Conservation (phyloP, 2,113 vertebrate species). For the Cynopterus brachyotis region DNA sequence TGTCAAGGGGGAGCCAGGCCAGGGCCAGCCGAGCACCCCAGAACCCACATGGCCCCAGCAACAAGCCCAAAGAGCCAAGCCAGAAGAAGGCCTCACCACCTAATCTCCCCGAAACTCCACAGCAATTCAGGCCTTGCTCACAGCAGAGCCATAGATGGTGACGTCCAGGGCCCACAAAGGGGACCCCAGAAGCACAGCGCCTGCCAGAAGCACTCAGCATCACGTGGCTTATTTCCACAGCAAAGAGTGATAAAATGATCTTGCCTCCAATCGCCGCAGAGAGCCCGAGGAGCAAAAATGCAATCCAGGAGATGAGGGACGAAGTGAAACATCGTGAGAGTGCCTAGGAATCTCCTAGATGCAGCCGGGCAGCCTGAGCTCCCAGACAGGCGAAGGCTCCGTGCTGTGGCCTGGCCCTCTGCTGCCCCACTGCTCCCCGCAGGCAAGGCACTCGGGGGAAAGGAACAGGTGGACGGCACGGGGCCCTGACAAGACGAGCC, state of each 20-base stretch:
- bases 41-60: background rate
- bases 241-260: background rate
- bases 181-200: background rate
- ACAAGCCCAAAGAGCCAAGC: background rate
- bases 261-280: constrained; percentile 54
- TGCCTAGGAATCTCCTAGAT: background rate
- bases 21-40: fast-evolving
- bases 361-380: background rate
- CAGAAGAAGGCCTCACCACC: background rate
- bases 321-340: background rate
- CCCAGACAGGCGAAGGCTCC: background rate
- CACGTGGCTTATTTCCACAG: background rate
- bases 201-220: background rate
- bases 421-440: background rate
- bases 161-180: background rate
- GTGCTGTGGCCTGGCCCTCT: background rate
- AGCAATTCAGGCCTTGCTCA: background rate
- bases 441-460: background rate
- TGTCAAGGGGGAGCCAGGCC: background rate
- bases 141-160: fast-evolving
- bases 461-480: background rate
- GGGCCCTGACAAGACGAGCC: background rate
- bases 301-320: constrained; percentile 57
- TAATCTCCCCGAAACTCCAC: background rate
- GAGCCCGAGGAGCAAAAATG: constrained; percentile 16